Percentiles rank a stretch among this genome's conserved stretches.
These are phyloP conservation scores for Silurus aristotelis DNA, from an alignment of 2,797 vertebrate genomes.

Conservation along the genomic window DNA sequence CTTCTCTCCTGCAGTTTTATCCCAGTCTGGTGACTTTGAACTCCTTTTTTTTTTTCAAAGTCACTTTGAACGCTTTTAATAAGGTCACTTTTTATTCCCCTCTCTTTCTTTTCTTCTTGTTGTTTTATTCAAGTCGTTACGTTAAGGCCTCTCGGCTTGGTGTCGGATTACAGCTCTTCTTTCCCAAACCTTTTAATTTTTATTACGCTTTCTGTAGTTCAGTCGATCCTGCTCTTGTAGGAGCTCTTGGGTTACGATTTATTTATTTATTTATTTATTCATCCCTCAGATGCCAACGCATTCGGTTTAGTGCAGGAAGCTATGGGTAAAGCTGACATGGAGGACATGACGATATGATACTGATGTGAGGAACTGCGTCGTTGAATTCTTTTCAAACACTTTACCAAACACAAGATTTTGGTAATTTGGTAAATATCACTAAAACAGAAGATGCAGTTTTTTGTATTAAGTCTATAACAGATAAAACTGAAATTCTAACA, in stretches of 20 bases:
- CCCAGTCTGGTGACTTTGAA: conserved; percentile 14
- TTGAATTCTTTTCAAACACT: not conserved
- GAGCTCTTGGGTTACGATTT: not conserved
- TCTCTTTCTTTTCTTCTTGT: not conserved
- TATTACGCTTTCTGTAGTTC: not conserved
- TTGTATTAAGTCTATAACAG: too few species aligned
- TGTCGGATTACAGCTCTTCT: conserved; percentile 1
- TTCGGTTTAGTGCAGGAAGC: not conserved
- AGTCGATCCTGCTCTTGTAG: not conserved
- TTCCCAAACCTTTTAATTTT: conserved; percentile 2
- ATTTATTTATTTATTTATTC: not conserved
- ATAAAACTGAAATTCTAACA: too few species aligned
- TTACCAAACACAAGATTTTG: not conserved
- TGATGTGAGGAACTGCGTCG: not conserved
- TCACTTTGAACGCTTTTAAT: conserved; percentile 25
- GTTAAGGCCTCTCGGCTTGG: conserved; percentile 18
- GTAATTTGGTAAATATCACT: too few species aligned
- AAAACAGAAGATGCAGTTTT: not conserved
- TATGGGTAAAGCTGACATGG: not conserved
- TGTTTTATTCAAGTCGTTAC: conserved; percentile 18
- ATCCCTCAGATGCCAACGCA: not conserved
- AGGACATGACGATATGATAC: not conserved
- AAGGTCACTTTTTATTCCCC: conserved; percentile 9
- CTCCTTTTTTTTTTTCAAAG: conserved; percentile 12
- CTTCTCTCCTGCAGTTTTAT: conserved; percentile 19